Percentiles rank a stretch among this genome's conserved stretches.
phyloP scores from a whole-genome alignment of 2,888 invertebrate species.

The Dimorphilus gyrociliatus region DNA sequence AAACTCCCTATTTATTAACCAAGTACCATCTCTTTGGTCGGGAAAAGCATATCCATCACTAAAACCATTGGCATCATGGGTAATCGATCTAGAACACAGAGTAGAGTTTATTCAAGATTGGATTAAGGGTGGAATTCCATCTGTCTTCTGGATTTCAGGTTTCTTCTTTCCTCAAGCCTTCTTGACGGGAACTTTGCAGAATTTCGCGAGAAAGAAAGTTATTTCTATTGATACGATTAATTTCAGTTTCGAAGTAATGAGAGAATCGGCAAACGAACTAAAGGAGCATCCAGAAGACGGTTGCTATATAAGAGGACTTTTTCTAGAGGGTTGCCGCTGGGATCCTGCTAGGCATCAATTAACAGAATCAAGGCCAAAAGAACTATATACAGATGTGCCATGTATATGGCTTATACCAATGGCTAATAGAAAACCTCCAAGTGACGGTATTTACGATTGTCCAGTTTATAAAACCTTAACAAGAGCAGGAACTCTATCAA shows the following conservation, averaged over 20 bases:
- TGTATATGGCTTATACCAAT: conserved; percentile 54
- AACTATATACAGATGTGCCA: conserved; percentile 47
- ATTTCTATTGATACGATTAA: conserved; percentile 37
- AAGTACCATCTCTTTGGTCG: conserved; percentile 55
- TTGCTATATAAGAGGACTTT: conserved; percentile 37
- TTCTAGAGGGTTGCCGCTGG: conserved; percentile 36
- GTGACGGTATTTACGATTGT: conserved; percentile 43
- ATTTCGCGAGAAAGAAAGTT: conserved; percentile 34
- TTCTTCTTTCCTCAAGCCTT: conserved; percentile 41
- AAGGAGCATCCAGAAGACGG: conserved; percentile 29
- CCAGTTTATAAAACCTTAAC: conserved; percentile 51
- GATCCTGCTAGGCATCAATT: conserved; percentile 18
- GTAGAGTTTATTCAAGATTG: conserved; percentile 33
- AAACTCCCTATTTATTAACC: conserved; percentile 48
- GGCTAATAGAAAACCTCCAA: conserved; percentile 44
- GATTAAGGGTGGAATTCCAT: conserved; percentile 35
- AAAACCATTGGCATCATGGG: conserved; percentile 37
- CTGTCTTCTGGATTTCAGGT: conserved; percentile 43
- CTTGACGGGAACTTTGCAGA: conserved; percentile 38
- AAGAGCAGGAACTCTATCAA: conserved; percentile 41
- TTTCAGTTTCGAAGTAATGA: conserved; percentile 35
- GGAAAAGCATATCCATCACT: conserved; percentile 38
- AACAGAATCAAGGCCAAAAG: conserved; percentile 34
- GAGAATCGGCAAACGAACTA: conserved; percentile 18
- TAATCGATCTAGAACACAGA: conserved; percentile 28